phyloP scores from a whole-genome alignment of 2,888 invertebrate species.

The Parnassius mnemosyne region DNA sequence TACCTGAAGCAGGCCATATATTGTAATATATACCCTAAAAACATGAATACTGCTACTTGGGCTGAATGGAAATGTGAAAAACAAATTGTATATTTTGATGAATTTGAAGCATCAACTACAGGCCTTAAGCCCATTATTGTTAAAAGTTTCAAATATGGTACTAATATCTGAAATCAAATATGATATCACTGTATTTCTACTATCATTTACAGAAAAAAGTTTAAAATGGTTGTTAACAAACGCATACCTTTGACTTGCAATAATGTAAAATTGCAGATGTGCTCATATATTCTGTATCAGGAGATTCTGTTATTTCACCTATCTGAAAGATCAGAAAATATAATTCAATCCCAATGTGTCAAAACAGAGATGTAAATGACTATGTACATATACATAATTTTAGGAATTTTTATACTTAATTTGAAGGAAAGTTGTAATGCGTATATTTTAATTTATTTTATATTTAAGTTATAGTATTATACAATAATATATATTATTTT shows the following conservation, averaged over 20 bases:
- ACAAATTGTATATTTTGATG: constrained; percentile 80
- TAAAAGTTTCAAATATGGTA: constrained; percentile 87
- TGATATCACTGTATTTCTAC: neutral
- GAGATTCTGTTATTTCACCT: constrained; percentile 85
- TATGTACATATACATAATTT: no score
- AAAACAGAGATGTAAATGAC: no score
- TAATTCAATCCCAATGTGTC: neutral
- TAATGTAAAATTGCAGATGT: constrained; percentile 89
- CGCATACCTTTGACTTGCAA: constrained; percentile 86
- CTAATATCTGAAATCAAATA: constrained; percentile 80
- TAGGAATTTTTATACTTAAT: no score
- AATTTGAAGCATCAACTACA: constrained; percentile 82
- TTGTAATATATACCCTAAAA: constrained; percentile 87
- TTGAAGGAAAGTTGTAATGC: no score
- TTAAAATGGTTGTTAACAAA: neutral
- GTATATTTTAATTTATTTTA: no score
- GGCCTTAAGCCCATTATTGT: constrained; percentile 89
- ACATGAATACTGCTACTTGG: constrained; percentile 83
- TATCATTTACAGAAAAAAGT: neutral
- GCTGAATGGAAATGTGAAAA: constrained; percentile 85
- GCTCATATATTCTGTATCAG: constrained; percentile 84
- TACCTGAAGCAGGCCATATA: constrained; percentile 90
- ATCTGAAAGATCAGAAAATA: constrained; percentile 69
- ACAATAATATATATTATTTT: neutral
- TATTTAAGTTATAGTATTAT: no score